Evolutionary conservation across 2,113 vertebrate genomes (phyloP), one percentile per base, ranked within the genome.

Genomic region (Ailurus styani): DNA sequence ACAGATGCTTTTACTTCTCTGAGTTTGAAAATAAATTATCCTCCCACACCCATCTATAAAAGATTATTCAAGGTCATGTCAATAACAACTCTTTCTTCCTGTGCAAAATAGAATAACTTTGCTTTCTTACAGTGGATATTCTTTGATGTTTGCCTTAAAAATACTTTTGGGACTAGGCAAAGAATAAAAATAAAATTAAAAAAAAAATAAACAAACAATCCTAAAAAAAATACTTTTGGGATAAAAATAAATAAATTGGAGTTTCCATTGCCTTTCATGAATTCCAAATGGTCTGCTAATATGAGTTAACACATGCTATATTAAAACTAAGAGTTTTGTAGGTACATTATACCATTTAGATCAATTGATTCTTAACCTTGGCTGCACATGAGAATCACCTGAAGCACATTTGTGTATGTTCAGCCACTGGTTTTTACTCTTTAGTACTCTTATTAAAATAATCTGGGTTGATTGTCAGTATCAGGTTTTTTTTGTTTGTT

Each of bases 1-100:
- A 40, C 96, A 98, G 98, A 98, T 96, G 93, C 96, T 98, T 97
- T 96, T 96, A 95, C 91, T 98, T 98, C 95, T 93, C 83, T 95
- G 88, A 55, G 91, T 95, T 84, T 40, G 83, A 94, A 97, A 91
- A 40, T 81, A 94, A 97, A 94, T 72, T 91, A 89, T 55, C 89
- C 81, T 97, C 94, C 96, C 52, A 97, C 91, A 93, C 27, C 27
- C 21, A 85, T 90, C n/a, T 88, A 96, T 82, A 94, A 97, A 97
- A 98, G 73, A 94, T 91, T 96, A 40, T 79, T 89, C 94, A 91
- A 98, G 97, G 97, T 98, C 97, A 97, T 94, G 86, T 96, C 95
- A 66, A 94, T 95, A 96, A 66, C 78, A 97, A 97, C 70, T 93
- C 60, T 90, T 97, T 97, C 73, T 95, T 91, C 82, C 47, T 64